These are phyloP conservation scores for Phenganax marumi DNA, from an alignment of 92 coral and sea anemone species.

Conservation along the genomic window DNA sequence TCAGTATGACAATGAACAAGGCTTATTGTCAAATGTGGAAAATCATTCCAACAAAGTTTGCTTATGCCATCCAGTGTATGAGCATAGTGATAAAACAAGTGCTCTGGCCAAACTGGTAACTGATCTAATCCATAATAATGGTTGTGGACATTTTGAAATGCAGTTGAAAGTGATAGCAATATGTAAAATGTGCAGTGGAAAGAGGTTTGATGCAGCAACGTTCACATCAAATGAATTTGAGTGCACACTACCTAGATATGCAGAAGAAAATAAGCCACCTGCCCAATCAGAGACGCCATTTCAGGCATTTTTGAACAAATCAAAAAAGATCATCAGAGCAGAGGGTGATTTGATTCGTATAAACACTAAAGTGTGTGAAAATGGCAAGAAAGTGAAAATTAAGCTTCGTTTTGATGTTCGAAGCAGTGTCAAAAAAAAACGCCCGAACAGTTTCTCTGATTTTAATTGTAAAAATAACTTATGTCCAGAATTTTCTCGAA, in stretches of 20 bases:
- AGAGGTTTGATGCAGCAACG: background rate
- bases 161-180: background rate
- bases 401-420: slow-evolving; percentile 31
- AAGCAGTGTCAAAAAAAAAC: slow-evolving; percentile 12
- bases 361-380: slow-evolving; percentile 18
- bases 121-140: slow-evolving; percentile 2
- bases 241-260: slow-evolving; percentile 11
- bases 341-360: slow-evolving; percentile 15
- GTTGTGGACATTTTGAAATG: slow-evolving; percentile 24
- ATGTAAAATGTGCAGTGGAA: slow-evolving; percentile 19
- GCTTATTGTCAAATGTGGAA: background rate
- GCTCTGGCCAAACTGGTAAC: background rate
- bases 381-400: slow-evolving; percentile 27
- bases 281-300: background rate
- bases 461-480: background rate
- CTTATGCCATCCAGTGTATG: background rate
- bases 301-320: background rate
- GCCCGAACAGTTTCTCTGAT: slow-evolving; percentile 21
- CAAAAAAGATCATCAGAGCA: background rate
- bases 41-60: background rate
- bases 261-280: background rate
- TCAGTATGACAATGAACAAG: background rate
- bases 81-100: background rate
- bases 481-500: background rate
- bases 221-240: slow-evolving; percentile 27